Base-by-base conservation (phyloP, 1,140 invertebrate species). In the Aleiodes sp. region DNA sequence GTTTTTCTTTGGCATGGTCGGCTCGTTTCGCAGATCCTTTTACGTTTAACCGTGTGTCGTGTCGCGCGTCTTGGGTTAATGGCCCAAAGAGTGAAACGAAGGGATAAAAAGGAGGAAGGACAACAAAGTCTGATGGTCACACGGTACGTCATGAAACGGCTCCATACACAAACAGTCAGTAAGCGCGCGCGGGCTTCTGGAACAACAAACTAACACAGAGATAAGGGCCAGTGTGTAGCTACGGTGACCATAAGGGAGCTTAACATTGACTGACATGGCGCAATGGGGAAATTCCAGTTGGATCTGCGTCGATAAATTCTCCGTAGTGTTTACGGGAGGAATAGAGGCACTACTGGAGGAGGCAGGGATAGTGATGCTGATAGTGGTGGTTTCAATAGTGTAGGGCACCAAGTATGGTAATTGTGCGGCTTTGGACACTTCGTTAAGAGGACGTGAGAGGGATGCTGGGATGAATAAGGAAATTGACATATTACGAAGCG, bases 211-310 rank as follows among this genome's bases (percentile, higher is more conserved):
- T 21, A 57, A 33, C 16, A 21, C 28, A 61, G 3, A 37, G n/a
- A n/a, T n/a, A 9, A 35, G 31, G 33, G 26, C 60, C 31, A 63
- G 16, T 63, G 60, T 16, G 31, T 63, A 16, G n/a, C n/a, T n/a
- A n/a, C n/a, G n/a, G 0, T 63, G 60, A 63, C 60, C 60, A 63
- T 63, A 63, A 39, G 31, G 31, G 35, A 39, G 33, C 21, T 21
- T 24, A n/a, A 52, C 60, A 63, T 63, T 63, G 60, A 63, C 60
- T 63, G 60, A 63, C 60, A 63, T 37, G 60, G 60, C 33, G 21
- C 35, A 60, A 31, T 60, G 43, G 62, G 24, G 28, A 39, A 64
- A 64, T 64, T 64, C 62, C 62, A 46, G 19, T 14, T 19, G 41
- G 16, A 43, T 46, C 62, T 35, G n/a, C 19, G n/a, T 35, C 62